A percentile compares a stretch with the other conserved stretches of the same genome.
phyloP scores from a whole-genome alignment of 2,113 vertebrate genomes.

The Cyphotilapia sp. region DNA sequence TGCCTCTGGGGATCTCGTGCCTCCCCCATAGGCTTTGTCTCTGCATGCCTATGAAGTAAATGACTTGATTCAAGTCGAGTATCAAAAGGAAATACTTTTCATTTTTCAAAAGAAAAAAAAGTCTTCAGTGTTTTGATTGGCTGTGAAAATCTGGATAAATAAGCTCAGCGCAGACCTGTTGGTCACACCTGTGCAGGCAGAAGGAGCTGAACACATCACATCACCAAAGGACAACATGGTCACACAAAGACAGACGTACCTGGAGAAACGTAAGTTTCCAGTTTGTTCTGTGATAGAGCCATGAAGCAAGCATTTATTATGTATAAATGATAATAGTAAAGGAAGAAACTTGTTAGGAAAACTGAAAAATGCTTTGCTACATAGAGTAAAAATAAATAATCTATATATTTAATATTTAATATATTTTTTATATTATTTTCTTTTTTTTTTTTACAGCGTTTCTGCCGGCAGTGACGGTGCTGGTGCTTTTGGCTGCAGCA shows the following conservation, averaged over 20 bases:
- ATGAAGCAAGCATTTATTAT: neutral
- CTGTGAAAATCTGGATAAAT: slow-evolving; percentile 4
- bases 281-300: neutral
- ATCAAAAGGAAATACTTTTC: neutral
- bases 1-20: neutral
- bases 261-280: slow-evolving; percentile 14
- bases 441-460: neutral
- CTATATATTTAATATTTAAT: neutral
- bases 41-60: slow-evolving; percentile 30
- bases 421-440: neutral
- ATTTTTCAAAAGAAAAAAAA: neutral
- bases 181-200: neutral
- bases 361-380: neutral
- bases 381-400: neutral
- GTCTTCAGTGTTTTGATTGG: slow-evolving; percentile 22
- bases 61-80: slow-evolving; percentile 21
- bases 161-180: neutral
- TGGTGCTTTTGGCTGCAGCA: slow-evolving; percentile 27
- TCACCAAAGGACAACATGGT: slow-evolving; percentile 19
- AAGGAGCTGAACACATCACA: neutral
- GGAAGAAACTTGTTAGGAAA: neutral
- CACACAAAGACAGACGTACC: neutral
- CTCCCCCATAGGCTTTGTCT: slow-evolving; percentile 3
- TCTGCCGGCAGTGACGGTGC: neutral
- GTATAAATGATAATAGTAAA: neutral